phyloP scores from a whole-genome alignment of 2,888 invertebrate species.

The Thera obeliscata region DNA sequence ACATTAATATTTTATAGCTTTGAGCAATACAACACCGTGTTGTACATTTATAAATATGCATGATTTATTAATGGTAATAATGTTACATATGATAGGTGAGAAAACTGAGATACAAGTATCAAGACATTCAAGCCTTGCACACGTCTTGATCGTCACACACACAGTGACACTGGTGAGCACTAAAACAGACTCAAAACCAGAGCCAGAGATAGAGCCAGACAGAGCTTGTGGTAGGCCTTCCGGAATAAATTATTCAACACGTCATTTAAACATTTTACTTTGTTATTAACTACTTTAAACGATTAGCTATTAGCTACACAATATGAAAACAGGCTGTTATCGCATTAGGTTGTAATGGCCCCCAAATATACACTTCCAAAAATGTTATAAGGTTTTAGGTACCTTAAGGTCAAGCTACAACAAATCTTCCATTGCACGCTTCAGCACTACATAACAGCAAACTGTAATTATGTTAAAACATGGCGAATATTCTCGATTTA shows the following conservation, averaged over 20 bases:
- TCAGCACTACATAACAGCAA: not conserved
- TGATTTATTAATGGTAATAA: constrained; percentile 22
- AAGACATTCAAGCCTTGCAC: no score
- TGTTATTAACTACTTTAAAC: not conserved
- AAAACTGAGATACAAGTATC: no score
- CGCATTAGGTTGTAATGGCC: constrained; percentile 8
- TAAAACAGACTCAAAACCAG: no score
- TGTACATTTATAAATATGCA: constrained; percentile 16
- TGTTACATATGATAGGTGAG: constrained; percentile 2
- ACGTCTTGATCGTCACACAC: no score
- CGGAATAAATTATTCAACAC: no score
- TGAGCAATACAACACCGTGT: constrained; percentile 28
- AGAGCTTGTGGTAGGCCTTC: no score
- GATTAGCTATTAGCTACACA: not conserved
- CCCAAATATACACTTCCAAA: not conserved
- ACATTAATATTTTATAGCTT: constrained; percentile 27
- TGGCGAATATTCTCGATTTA: no score
- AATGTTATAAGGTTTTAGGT: not conserved
- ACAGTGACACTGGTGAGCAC: no score
- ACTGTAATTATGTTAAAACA: no score
- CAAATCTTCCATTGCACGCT: not conserved
- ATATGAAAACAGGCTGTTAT: constrained; percentile 18
- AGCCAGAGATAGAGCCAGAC: no score
- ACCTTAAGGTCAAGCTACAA: not conserved
- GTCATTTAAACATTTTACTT: no score